Conservation (phyloP, 2,888 invertebrate species). For the Nomada fucata region DNA sequence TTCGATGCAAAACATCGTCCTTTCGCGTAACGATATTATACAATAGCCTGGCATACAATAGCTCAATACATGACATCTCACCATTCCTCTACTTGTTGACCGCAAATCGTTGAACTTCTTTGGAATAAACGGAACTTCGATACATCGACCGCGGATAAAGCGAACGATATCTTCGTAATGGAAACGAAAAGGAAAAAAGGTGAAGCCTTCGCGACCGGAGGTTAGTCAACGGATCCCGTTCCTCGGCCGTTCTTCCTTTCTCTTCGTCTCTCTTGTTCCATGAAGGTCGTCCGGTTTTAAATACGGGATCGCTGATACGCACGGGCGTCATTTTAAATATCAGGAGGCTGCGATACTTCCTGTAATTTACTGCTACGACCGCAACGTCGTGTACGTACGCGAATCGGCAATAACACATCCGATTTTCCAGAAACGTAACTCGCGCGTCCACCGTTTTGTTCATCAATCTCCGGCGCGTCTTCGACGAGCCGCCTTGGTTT, state of each 20-base stretch:
- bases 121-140: constrained; percentile 12
- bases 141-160: neutral
- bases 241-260: constrained; percentile 48
- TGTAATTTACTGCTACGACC: constrained; percentile 30
- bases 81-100: neutral
- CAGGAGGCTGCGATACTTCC: constrained; percentile 54
- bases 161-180: neutral
- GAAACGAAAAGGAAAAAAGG: neutral
- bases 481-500: neutral
- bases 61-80: neutral
- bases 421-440: constrained; percentile 14
- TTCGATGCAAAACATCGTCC: neutral
- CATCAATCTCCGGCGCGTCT: neutral
- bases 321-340: constrained; percentile 56
- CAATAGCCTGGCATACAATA: neutral
- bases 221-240: constrained; percentile 43
- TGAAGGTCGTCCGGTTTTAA: constrained; percentile 67
- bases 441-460: neutral
- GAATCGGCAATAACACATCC: neutral
- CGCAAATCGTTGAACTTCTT: constrained; percentile 15
- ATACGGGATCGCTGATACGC: constrained; percentile 57
- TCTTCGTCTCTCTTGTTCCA: constrained; percentile 37
- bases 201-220: constrained; percentile 14
- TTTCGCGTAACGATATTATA: neutral
- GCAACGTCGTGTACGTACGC: neutral